Conservation (phyloP, 2,113 vertebrate species). For the Pelodiscus sinensis region DNA sequence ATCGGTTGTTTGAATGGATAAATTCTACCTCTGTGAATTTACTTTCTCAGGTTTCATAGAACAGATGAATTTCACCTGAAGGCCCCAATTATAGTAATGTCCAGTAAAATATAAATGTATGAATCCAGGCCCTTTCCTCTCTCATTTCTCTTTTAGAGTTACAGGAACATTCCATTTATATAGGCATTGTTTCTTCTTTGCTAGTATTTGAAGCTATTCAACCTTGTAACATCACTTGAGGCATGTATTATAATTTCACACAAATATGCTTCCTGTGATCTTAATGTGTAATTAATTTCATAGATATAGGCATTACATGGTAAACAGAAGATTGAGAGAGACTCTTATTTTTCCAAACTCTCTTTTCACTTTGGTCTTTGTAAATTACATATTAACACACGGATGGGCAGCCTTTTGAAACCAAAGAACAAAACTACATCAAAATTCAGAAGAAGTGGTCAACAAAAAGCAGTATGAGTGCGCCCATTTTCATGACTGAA, state of each 20-base stretch:
- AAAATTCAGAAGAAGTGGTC: too few relatives aligned
- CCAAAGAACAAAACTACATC: too few relatives aligned
- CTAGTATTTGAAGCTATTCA: background rate
- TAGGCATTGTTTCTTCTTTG: background rate
- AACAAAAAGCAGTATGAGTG: too few relatives aligned
- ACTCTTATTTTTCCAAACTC: background rate
- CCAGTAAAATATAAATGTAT: background rate
- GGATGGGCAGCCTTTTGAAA: too few relatives aligned
- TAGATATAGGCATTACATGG: background rate
- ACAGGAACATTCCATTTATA: background rate
- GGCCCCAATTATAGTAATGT: background rate
- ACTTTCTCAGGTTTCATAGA: background rate
- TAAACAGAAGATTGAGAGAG: background rate
- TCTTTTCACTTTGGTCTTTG: background rate
- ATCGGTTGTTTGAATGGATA: background rate
- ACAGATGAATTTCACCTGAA: background rate
- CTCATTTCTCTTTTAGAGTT: background rate
- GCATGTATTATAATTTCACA: background rate
- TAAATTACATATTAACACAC: background rate
- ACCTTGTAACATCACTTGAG: background rate
- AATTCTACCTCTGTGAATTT: background rate
- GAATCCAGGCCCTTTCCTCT: fast-evolving
- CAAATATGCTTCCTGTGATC: background rate
- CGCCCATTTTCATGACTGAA: too few relatives aligned
- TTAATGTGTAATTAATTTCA: background rate